A percentile compares a stretch with the other conserved stretches of the same genome.
Conservation (phyloP, 2,888 invertebrate genomes). For the Hydraecia micacea region DNA sequence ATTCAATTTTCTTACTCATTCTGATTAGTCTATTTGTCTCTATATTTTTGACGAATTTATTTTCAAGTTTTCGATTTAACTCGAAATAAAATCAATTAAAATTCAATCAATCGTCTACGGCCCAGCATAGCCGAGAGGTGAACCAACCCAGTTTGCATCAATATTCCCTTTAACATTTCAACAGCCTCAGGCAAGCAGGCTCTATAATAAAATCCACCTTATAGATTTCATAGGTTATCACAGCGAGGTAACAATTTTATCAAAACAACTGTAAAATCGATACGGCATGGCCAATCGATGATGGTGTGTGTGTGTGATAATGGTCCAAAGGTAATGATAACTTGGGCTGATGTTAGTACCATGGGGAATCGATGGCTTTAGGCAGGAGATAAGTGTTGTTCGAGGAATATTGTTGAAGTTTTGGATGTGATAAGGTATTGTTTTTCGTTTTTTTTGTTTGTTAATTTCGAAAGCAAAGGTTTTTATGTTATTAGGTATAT, state of each 20-base stretch:
- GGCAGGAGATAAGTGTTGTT: constrained; percentile 37
- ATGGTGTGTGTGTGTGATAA: constrained; percentile 30
- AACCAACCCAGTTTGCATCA: neutral
- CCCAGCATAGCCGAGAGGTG: rapidly evolving
- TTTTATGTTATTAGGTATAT: no score
- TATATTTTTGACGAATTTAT: no score
- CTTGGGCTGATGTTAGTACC: constrained; percentile 49
- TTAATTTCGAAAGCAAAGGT: neutral
- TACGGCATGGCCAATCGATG: constrained; percentile 63
- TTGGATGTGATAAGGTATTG: neutral
- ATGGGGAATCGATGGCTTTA: constrained; percentile 50
- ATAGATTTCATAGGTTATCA: constrained; percentile 63
- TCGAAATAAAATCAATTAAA: neutral
- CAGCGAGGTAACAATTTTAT: constrained; percentile 54
- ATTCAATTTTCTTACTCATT: no score
- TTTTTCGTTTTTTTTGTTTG: neutral
- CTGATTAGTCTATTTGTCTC: no score
- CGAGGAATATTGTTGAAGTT: neutral
- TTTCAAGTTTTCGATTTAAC: no score
- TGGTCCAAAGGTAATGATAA: constrained; percentile 39
- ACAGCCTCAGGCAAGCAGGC: constrained; percentile 14
- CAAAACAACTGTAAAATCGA: constrained; percentile 63
- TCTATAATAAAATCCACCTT: constrained; percentile 47
- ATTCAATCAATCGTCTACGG: neutral
- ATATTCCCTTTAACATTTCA: neutral